A percentile compares a stretch with the other conserved stretches of the same genome.
Conservation (phyloP, 2,113 vertebrate genomes). For the Channa argus region DNA sequence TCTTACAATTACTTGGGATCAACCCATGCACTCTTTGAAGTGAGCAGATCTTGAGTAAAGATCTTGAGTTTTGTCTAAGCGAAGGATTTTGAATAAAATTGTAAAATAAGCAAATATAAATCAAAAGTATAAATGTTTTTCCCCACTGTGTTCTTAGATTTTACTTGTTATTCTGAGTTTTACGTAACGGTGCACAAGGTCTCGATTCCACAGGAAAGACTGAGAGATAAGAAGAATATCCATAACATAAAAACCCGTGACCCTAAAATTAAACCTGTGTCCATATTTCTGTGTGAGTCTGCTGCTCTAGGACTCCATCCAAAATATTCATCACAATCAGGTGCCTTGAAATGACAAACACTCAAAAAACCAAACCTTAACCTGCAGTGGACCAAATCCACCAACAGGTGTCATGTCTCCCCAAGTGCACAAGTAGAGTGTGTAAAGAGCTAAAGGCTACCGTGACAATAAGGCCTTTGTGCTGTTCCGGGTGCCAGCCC, state of each 20-base stretch:
- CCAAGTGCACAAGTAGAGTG: slow-evolving; percentile 30
- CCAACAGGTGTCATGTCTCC: slow-evolving; percentile 82
- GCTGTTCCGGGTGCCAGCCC: slow-evolving; percentile 74
- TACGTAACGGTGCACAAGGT: background rate
- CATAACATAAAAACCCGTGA: slow-evolving; percentile 2
- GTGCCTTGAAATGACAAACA: background rate
- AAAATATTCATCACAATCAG: background rate
- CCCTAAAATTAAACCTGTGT: slow-evolving; percentile 7
- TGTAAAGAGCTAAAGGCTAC: slow-evolving; percentile 39
- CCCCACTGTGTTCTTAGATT: background rate
- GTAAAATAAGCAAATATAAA: slow-evolving; percentile 25
- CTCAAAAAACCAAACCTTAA: background rate
- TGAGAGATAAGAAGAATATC: background rate
- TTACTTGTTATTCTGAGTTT: background rate
- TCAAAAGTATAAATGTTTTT: background rate
- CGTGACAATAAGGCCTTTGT: slow-evolving; percentile 82
- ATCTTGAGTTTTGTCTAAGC: too few species aligned
- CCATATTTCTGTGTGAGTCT: background rate
- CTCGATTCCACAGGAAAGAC: background rate
- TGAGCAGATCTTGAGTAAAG: background rate
- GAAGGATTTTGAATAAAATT: slow-evolving; percentile 1
- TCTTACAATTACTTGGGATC: slow-evolving; percentile 27
- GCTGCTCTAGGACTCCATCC: background rate
- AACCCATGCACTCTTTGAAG: slow-evolving; percentile 38
- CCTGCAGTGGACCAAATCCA: slow-evolving; percentile 57